A percentile compares a stretch with the other conserved stretches of the same genome.
Conservation (phyloP, 2,888 invertebrate species). For the Noctua janthe region DNA sequence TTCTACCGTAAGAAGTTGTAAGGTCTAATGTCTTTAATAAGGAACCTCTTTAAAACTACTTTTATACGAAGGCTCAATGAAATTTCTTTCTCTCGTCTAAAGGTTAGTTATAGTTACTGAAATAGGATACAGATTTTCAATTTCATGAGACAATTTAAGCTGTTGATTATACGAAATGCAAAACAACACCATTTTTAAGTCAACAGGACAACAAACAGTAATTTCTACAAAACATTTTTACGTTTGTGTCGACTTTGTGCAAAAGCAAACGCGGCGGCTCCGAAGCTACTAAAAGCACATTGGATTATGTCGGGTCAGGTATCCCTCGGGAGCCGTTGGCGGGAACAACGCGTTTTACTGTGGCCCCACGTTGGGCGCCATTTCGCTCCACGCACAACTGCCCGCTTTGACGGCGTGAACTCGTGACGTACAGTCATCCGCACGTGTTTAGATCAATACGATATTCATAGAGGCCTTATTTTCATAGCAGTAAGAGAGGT, state of each 20-base stretch:
- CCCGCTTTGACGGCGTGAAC: conserved; percentile 40
- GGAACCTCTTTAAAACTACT: too few species aligned
- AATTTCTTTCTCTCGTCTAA: too few species aligned
- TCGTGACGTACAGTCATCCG: conserved; percentile 41
- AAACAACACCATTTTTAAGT: neutral
- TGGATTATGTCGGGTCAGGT: conserved; percentile 65
- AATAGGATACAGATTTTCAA: neutral
- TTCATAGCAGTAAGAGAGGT: neutral
- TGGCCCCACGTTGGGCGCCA: conserved; percentile 57
- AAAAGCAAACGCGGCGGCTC: conserved; percentile 29
- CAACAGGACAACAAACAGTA: conserved; percentile 10
- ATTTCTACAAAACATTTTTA: conserved; percentile 30
- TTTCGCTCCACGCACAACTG: conserved; percentile 49
- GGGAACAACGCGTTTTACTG: conserved; percentile 59
- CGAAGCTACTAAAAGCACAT: conserved; percentile 61
- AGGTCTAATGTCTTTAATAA: too few species aligned
- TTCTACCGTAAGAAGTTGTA: too few species aligned
- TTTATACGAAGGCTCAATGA: too few species aligned
- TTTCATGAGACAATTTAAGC: neutral
- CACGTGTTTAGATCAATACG: too few species aligned
- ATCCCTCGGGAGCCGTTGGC: conserved; percentile 53
- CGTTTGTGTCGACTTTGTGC: conserved; percentile 29
- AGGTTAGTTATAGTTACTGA: neutral
- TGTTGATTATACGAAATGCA: neutral
- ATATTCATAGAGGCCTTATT: neutral